phyloP scores from a whole-genome alignment of 1,140 invertebrate species.

The Anadara kagoshimensis region DNA sequence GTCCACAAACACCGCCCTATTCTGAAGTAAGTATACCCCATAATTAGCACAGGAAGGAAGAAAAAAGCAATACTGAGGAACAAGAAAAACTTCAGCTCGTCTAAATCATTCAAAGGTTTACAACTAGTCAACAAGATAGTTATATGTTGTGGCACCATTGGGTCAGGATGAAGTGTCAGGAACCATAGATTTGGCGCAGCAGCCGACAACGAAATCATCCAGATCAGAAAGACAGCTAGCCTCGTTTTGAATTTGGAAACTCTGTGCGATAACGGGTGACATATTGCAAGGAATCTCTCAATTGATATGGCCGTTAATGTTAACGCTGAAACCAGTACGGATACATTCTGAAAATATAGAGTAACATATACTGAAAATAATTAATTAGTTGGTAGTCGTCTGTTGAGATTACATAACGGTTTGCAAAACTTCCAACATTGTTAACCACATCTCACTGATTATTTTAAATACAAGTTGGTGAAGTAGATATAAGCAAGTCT shows the following conservation, averaged over 20 bases:
- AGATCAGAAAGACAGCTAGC: slow-evolving; percentile 84
- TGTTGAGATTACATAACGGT: no score
- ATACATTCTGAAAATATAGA: slow-evolving; percentile 82
- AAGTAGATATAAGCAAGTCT: no score
- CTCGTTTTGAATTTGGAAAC: slow-evolving; percentile 82
- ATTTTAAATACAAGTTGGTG: no score
- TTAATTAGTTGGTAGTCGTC: no score
- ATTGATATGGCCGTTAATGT: slow-evolving; percentile 92
- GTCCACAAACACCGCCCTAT: slow-evolving; percentile 89
- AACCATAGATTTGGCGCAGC: slow-evolving; percentile 36
- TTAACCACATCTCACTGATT: no score
- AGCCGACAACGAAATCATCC: slow-evolving; percentile 76
- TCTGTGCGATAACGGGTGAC: slow-evolving; percentile 87
- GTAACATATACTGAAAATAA: background rate
- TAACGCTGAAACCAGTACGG: slow-evolving; percentile 90
- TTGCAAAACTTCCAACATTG: no score
- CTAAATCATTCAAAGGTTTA: slow-evolving; percentile 30
- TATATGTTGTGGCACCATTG: slow-evolving; percentile 13
- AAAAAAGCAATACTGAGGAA: slow-evolving; percentile 84
- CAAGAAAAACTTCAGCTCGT: slow-evolving; percentile 79
- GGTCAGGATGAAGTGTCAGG: slow-evolving; percentile 35
- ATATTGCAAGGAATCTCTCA: slow-evolving; percentile 94
- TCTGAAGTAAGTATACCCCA: slow-evolving; percentile 88
- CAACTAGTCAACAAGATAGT: slow-evolving; percentile 19
- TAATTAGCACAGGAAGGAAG: slow-evolving; percentile 85